Percentiles rank a stretch among this genome's conserved stretches.
Evolutionary conservation across 2,888 invertebrate genomes (phyloP).

Genomic region (Trachelus tabidus): DNA sequence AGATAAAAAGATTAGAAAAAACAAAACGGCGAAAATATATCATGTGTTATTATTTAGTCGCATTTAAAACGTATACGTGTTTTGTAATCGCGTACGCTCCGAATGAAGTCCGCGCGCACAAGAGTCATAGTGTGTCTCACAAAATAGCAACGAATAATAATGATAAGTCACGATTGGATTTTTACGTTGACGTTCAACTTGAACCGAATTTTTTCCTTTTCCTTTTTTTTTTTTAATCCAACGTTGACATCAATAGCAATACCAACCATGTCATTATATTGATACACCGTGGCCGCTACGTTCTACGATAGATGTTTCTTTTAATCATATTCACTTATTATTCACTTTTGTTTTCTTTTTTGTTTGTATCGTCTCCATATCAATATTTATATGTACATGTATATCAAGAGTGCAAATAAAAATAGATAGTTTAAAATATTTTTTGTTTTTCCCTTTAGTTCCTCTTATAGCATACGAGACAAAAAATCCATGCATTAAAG

Average conservation of each 20-base stretch:
- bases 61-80: no score
- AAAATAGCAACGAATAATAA: no score
- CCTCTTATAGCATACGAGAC: slow-evolving; percentile 46
- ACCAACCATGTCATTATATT: slow-evolving; percentile 16
- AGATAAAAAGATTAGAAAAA: neutral
- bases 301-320: slow-evolving; percentile 10
- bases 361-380: neutral
- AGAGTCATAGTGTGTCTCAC: no score
- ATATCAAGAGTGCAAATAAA: slow-evolving; percentile 55
- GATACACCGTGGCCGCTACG: neutral
- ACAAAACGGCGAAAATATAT: no score
- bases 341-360: slow-evolving; percentile 23
- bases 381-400: slow-evolving; percentile 44
- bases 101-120: no score
- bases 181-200: no score
- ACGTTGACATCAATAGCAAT: slow-evolving; percentile 13
- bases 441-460: slow-evolving; percentile 30
- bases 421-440: slow-evolving; percentile 60
- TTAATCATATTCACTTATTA: neutral
- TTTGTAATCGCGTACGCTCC: no score
- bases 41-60: no score
- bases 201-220: slow-evolving; percentile 24
- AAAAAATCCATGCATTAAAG: slow-evolving; percentile 50
- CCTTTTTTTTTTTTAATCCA: slow-evolving; percentile 6
- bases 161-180: no score